phyloP scores from a whole-genome alignment of 2,888 invertebrate genomes.

The Aleiodes alternator region DNA sequence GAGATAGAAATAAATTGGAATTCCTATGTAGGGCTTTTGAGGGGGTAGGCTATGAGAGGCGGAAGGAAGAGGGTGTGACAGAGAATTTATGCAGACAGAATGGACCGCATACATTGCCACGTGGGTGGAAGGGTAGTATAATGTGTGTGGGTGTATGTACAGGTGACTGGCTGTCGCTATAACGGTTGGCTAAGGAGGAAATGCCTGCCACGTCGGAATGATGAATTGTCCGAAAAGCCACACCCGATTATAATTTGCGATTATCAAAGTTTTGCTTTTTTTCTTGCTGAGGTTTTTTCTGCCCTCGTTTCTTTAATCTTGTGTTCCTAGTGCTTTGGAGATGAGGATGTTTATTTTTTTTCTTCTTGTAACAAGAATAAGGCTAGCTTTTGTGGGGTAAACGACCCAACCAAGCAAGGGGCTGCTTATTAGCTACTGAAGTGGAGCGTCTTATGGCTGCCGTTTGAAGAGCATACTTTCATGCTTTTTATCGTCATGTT shows the following conservation, averaged over 20 bases:
- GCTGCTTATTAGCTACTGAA: constrained; percentile 55
- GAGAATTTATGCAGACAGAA: constrained; percentile 42
- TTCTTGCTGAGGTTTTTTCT: not conserved
- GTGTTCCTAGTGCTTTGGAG: not conserved
- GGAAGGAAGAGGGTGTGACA: constrained; percentile 37
- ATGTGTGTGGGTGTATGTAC: constrained; percentile 52
- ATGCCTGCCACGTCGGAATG: constrained; percentile 64
- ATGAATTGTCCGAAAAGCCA: constrained; percentile 64
- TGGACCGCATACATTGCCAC: constrained; percentile 29
- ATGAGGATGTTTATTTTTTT: not conserved
- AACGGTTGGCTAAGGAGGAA: constrained; percentile 53
- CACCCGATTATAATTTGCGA: constrained; percentile 57
- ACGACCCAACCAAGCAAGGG: constrained; percentile 33
- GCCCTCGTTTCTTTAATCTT: not conserved
- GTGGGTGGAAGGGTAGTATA: constrained; percentile 4
- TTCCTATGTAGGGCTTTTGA: not conserved
- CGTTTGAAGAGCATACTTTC: constrained; percentile 35
- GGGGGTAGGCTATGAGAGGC: constrained; percentile 23
- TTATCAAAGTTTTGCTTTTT: constrained; percentile 45
- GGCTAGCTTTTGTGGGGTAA: too few species aligned
- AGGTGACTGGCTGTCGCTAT: constrained; percentile 53
- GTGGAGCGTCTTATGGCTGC: constrained; percentile 37
- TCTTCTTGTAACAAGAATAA: too few species aligned
- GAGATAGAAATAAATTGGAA: constrained; percentile 35
- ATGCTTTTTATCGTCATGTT: constrained; percentile 35